Evolutionary conservation across 2,888 invertebrate genomes (phyloP), one percentile per base, ranked within the genome.

Genomic region (Pheosia tremula): DNA sequence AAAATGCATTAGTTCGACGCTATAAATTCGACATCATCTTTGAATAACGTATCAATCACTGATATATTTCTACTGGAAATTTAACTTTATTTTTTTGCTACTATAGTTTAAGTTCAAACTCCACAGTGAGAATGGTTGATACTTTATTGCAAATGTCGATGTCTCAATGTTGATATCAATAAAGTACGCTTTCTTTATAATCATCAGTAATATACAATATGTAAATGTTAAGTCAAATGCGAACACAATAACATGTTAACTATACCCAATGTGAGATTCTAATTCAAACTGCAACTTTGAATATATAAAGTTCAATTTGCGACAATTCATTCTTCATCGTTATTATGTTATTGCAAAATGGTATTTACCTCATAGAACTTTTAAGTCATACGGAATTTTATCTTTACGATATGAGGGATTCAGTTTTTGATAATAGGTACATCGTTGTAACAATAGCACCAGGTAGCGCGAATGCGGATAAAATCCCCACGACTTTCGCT

Each of bases 1-100:
- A 58, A 80, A 83, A 84, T 81, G 77, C 78, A 77, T 71, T 71
- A 61, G 24, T 47, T 47, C n/a, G n/a, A 47, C 11, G n/a, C n/a
- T 9, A 47, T 47, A 11, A n/a, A 47, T 47, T n/a, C 47, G 5
- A 47, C 47, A n/a, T 45, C 10, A 45, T 47, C 8, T 47, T 11
- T 47, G 5, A 47, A n/a, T 47, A 47, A 47, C 6, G n/a, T n/a
- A n/a, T n/a, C n/a, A 11, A 47, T n/a, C 47, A 5, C 9, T 47
- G n/a, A 4, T 11, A 47, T n/a, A 11, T 11, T 47, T 11, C 0
- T n/a, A n/a, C 5, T 47, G 47, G 4, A 43, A 43, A 43, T 43
- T 8, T 7, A 43, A 9, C 43, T 43, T 43, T 43, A 43, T 9
- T 10, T 4, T 8, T 43, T 9, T 43, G 43, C 9, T 9, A 43